Base-by-base conservation (phyloP, 2,888 invertebrate species). In the Pseudoips prasinana region DNA sequence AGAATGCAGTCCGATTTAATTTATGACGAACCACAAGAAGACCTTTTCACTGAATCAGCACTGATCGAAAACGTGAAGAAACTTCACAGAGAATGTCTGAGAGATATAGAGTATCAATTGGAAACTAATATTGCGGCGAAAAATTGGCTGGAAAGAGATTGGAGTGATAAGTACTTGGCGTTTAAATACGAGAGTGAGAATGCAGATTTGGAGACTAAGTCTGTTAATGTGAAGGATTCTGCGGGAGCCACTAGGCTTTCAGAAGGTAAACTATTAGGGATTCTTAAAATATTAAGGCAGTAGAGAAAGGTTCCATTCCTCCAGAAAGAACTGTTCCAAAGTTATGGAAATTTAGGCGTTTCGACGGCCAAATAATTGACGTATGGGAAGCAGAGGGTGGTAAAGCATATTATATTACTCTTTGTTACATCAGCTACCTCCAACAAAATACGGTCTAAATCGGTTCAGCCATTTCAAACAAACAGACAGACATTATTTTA, bases 141-240 rank as follows among this genome's bases (percentile, higher is more conserved):
- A 64, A 90, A 92, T 45, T 90, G 94, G 10, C 71, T 97, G 40
- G 97, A 97, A 81, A 92, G 91, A 46, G 96, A 97, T 69, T 97
- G 96, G 96, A 95, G 96, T 55, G 95, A 97, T 67, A 97, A 97
- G 80, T 91, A 90, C 48, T 92, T 95, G 48, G 92, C 96, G 1
- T 93, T 94, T 56, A 92, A 94, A 58, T 92, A 95, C 22, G 96
- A 97, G 60, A 90, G 92, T 0, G 72, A 86, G 1, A 94, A 93
- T 64, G 89, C 92, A n/a, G 91, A 92, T 3, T 82, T 96, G 29
- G 91, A 92, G 46, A 95, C 94, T 8, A 89, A 90, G 57, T 93
- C 94, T 0, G 89, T 83, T 23, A 92, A 91, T 33, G 91, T 96
- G 8, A 90, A 95, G 74, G 94, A 95, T 68, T 93, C 93, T 31